Percentiles rank a stretch among this genome's conserved stretches.
Conservation (phyloP, 2,113 vertebrate genomes). For the Equus quagga region DNA sequence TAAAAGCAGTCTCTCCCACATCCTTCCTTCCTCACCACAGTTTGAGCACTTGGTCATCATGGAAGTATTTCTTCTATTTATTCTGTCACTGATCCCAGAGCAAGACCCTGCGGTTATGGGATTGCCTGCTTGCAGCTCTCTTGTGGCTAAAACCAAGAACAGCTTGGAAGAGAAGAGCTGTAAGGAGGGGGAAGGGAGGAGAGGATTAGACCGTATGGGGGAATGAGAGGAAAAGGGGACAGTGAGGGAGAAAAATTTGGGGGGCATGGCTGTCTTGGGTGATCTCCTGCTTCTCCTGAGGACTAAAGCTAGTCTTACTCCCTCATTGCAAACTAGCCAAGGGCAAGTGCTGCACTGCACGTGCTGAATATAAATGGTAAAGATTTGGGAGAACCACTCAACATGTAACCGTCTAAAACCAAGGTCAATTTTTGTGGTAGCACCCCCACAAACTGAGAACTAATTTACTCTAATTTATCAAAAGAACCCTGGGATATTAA, state of each 20-base stretch:
- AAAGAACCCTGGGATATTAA: background rate
- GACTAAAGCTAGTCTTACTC: background rate
- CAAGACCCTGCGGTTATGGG: background rate
- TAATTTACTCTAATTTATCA: background rate
- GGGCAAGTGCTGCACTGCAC: background rate
- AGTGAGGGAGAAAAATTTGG: background rate
- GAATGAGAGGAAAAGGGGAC: background rate
- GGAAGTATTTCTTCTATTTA: background rate
- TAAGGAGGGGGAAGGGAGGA: fast-evolving
- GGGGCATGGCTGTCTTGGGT: background rate
- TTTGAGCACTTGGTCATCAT: background rate
- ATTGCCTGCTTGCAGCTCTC: background rate
- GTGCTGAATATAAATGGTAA: background rate
- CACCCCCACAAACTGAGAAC: background rate
- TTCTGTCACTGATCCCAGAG: background rate
- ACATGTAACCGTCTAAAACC: background rate
- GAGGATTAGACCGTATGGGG: too few species aligned
- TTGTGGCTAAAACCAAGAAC: background rate
- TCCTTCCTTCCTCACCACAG: background rate
- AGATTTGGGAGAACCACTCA: background rate
- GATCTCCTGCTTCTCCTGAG: background rate
- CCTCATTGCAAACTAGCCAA: background rate
- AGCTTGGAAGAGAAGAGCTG: background rate
- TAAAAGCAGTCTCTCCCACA: slow-evolving; percentile 14
- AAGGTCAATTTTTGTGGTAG: background rate